phyloP scores from a whole-genome alignment of 2,888 invertebrate genomes.

The Gymnocheta viridis region DNA sequence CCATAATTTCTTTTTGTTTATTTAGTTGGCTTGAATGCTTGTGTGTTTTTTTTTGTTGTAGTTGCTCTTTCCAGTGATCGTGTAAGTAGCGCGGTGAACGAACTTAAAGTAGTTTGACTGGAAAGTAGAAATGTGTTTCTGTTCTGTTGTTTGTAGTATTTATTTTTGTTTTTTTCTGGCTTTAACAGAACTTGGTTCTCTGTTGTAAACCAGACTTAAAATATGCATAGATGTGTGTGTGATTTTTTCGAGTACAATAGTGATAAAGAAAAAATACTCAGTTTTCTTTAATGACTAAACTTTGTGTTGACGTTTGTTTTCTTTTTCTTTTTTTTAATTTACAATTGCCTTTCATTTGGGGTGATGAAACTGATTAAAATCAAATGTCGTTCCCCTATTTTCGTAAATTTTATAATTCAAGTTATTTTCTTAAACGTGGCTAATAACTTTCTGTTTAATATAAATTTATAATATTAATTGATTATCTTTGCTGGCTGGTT shows the following conservation, averaged over 20 bases:
- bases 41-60: slow-evolving; percentile 14
- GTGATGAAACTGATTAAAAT: neutral
- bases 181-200: slow-evolving; percentile 44
- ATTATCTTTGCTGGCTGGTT: neutral
- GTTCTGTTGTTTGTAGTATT: slow-evolving; percentile 41
- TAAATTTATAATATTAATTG: neutral
- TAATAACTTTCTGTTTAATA: neutral
- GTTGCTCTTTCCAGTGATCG: slow-evolving; percentile 65
- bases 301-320: too few species aligned
- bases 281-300: slow-evolving; percentile 36
- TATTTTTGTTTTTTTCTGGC: slow-evolving; percentile 23
- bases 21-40: slow-evolving; percentile 62
- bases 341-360: slow-evolving; percentile 1
- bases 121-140: slow-evolving; percentile 73
- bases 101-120: slow-evolving; percentile 81
- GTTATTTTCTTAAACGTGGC: neutral
- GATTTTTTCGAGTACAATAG: neutral
- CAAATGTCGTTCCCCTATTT: slow-evolving; percentile 12
- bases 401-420: neutral
- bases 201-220: slow-evolving; percentile 12
- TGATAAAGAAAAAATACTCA: neutral
- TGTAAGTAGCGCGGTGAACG: slow-evolving; percentile 78
- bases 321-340: neutral
- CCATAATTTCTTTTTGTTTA: slow-evolving; percentile 59
- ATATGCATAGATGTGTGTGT: neutral